Percentiles rank a stretch among this genome's conserved stretches.
phyloP scores from a whole-genome alignment of 2,113 vertebrate species.

The Hypomesus transpacificus region DNA sequence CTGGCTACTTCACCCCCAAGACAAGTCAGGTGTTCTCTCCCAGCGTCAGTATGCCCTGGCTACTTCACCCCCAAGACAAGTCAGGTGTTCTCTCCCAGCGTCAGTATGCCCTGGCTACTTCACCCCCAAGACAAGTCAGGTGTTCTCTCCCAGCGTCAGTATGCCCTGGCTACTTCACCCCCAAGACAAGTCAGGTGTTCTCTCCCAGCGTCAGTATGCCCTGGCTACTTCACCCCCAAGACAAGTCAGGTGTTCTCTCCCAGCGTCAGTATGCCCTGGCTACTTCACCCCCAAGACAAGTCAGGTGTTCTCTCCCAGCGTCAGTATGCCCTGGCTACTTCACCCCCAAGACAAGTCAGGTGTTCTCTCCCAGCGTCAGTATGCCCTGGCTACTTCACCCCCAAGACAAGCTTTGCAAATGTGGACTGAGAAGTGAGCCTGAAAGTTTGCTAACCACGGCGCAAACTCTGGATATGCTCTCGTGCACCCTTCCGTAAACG shows the following conservation, averaged over 20 bases:
- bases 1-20: neutral
- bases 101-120: neutral
- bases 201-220: neutral
- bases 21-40: neutral
- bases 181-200: neutral
- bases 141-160: no score
- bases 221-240: neutral
- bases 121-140: neutral
- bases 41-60: neutral
- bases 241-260: neutral
- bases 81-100: no score
- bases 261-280: neutral
- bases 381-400: neutral
- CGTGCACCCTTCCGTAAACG: neutral
- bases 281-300: neutral
- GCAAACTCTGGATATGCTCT: neutral
- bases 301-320: no score
- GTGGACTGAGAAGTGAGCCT: neutral
- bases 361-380: no score
- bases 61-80: neutral
- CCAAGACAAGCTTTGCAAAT: neutral
- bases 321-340: neutral
- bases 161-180: neutral
- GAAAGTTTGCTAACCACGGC: neutral
- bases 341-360: neutral